Evolutionary conservation across 92 coral and sea anemone species (phyloP).

Genomic region (Anthopleura xanthogrammica): DNA sequence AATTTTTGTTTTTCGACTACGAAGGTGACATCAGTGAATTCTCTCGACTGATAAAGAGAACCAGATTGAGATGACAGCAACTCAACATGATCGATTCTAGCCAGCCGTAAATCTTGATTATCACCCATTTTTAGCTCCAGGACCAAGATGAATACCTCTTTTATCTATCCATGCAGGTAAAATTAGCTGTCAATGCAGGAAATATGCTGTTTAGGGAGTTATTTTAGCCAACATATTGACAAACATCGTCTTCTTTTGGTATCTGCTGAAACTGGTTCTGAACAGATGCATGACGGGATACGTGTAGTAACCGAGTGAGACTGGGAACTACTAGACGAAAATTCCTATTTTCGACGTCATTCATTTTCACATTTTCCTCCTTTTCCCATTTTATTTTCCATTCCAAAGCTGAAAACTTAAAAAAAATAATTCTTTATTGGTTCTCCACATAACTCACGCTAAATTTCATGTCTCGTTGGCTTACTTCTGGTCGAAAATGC

Average conservation of each 20-base stretch:
- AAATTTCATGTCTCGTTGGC: too few species aligned
- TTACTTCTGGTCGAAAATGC: too few species aligned
- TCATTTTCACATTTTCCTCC: too few species aligned
- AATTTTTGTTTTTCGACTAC: conserved; percentile 80
- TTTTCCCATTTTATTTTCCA: too few species aligned
- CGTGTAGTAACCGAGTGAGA: neutral
- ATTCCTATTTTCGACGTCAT: too few species aligned
- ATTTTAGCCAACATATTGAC: neutral
- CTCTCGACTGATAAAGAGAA: conserved; percentile 77
- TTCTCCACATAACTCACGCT: too few species aligned
- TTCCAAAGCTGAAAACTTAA: too few species aligned
- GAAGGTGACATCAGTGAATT: conserved; percentile 90
- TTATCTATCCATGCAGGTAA: neutral
- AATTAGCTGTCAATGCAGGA: neutral
- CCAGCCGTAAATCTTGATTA: conserved; percentile 66
- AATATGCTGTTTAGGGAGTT: neutral
- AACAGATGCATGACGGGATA: neutral
- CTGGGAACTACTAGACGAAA: neutral
- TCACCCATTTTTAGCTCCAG: conserved; percentile 58
- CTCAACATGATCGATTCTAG: conserved; percentile 97
- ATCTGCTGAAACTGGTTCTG: neutral
- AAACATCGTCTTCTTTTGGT: neutral
- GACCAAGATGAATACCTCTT: neutral
- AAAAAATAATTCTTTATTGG: too few species aligned
- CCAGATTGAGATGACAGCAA: conserved; percentile 89